phyloP scores from a whole-genome alignment of 2,888 invertebrate genomes.

The Rhynchonema sp. region DNA sequence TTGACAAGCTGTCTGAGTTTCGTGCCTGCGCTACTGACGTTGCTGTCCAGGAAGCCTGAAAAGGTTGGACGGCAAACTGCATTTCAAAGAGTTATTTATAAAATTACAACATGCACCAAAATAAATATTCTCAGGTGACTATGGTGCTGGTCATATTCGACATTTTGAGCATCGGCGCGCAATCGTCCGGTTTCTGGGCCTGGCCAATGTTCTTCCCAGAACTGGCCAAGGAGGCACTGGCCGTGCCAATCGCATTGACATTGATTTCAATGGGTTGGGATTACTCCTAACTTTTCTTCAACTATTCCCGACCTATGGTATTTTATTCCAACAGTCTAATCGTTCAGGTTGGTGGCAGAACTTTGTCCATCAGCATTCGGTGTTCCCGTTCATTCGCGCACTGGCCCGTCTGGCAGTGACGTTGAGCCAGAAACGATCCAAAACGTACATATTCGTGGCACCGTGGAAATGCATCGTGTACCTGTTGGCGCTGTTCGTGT shows the following conservation, averaged over 20 bases:
- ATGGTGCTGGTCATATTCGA: slow-evolving; percentile 38
- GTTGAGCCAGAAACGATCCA: slow-evolving; percentile 58
- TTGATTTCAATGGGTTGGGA: slow-evolving; percentile 56
- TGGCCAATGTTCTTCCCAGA: slow-evolving; percentile 46
- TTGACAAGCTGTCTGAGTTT: slow-evolving; percentile 83
- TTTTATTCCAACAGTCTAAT: too few species aligned
- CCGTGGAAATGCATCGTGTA: slow-evolving; percentile 72
- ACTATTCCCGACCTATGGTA: too few species aligned
- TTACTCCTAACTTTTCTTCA: too few species aligned
- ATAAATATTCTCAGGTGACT: slow-evolving; percentile 12
- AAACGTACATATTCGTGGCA: slow-evolving; percentile 67
- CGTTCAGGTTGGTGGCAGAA: slow-evolving; percentile 89
- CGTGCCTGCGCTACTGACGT: slow-evolving; percentile 49
- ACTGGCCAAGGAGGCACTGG: slow-evolving; percentile 41
- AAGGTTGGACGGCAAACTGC: too few species aligned
- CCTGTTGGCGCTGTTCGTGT: slow-evolving; percentile 50
- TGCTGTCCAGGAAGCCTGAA: slow-evolving; percentile 35
- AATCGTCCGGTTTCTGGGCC: slow-evolving; percentile 70
- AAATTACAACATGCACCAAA: too few species aligned
- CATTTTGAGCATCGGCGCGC: slow-evolving; percentile 62
- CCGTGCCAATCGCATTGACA: slow-evolving; percentile 62
- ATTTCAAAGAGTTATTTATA: too few species aligned
- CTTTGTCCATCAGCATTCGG: slow-evolving; percentile 66
- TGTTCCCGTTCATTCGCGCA: slow-evolving; percentile 39
- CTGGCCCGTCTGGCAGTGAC: slow-evolving; percentile 31